Conservation (phyloP, 2,113 vertebrate species). For the Cyanoliseus patagonus region DNA sequence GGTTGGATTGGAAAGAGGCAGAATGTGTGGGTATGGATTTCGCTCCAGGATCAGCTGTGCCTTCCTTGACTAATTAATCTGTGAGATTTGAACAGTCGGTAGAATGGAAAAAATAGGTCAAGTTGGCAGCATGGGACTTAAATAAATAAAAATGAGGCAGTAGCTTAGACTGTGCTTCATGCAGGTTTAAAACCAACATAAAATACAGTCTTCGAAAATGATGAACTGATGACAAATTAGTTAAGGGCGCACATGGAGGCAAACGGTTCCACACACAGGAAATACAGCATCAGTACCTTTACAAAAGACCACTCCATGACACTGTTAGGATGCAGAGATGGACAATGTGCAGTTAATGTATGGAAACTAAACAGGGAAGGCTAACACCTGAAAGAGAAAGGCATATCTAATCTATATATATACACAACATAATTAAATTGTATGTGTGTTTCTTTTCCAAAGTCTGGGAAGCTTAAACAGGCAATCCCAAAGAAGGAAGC, state of each 20-base stretch:
- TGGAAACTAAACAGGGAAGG: neutral
- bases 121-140: conserved; percentile 34
- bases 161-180: conserved; percentile 16
- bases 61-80: conserved; percentile 62
- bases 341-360: too few species aligned
- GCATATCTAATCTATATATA: neutral
- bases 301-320: neutral
- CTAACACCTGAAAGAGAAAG: neutral
- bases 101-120: conserved; percentile 60
- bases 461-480: neutral
- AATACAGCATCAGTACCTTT: neutral
- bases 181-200: neutral
- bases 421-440: neutral
- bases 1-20: neutral
- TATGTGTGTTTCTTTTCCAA: neutral
- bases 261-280: neutral
- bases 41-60: conserved; percentile 50
- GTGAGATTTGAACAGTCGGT: conserved; percentile 39
- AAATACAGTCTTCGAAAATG: neutral
- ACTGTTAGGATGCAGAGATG: neutral
- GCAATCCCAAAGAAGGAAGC: neutral
- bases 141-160: conserved; percentile 49
- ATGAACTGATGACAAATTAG: neutral
- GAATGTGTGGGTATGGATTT: conserved; percentile 43
- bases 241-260: neutral